Evolutionary conservation across 2,113 vertebrate genomes (phyloP).

Genomic region (Picathartes gymnocephalus): DNA sequence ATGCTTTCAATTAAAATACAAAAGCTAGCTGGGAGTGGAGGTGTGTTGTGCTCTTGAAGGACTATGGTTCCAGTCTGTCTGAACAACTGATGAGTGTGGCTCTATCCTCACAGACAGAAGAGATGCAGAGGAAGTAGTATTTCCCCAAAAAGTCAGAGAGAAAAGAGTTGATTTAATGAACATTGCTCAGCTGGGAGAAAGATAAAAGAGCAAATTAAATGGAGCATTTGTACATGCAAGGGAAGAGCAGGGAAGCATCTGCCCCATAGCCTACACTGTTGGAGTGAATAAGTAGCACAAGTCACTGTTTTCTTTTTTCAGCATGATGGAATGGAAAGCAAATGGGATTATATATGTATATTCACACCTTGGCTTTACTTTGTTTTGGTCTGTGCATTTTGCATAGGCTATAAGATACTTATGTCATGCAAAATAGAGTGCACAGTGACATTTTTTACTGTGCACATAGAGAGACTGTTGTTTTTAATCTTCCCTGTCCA

Average conservation of each 20-base stretch:
- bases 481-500: background rate
- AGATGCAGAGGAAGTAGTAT: background rate
- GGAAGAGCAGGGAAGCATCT: background rate
- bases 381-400: background rate
- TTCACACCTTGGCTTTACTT: background rate
- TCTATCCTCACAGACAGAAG: background rate
- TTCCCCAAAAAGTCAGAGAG: background rate
- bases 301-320: background rate
- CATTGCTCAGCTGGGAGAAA: background rate
- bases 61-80: background rate
- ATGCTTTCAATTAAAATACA: background rate
- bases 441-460: background rate
- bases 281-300: background rate
- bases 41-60: background rate
- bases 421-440: background rate
- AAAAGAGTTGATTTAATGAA: slow-evolving; percentile 4
- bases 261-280: background rate
- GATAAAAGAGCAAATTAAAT: slow-evolving; percentile 15
- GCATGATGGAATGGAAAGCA: background rate
- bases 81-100: background rate
- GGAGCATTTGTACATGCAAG: background rate
- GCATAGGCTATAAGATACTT: background rate
- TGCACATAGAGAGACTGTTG: background rate
- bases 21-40: background rate
- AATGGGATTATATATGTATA: background rate